Conservation (phyloP, 2,888 invertebrate species). For the Spatulosminthurus flaviceps region DNA sequence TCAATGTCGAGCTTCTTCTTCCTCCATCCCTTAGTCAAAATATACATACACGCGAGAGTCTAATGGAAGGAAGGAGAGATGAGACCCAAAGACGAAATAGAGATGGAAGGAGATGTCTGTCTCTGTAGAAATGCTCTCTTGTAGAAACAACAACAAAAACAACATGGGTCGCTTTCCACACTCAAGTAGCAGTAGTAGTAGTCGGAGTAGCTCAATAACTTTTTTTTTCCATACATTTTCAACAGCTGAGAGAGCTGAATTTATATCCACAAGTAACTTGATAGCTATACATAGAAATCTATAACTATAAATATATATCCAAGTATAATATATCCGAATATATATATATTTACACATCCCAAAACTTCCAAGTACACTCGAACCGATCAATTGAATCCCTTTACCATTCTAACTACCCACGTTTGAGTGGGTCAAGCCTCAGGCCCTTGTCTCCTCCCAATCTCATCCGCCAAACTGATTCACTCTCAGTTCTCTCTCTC, state of each 20-base stretch:
- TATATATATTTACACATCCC: too few species aligned
- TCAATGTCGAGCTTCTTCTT: slow-evolving; percentile 14
- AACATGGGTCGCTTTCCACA: background rate
- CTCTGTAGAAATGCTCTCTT: background rate
- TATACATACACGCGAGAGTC: slow-evolving; percentile 14
- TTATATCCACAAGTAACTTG: background rate
- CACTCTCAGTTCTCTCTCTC: slow-evolving; percentile 29
- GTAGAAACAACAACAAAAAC: background rate
- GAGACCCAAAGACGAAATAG: slow-evolving; percentile 3
- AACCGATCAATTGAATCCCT: slow-evolving; percentile 43
- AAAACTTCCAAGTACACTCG: slow-evolving; percentile 14
- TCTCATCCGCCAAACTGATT: slow-evolving; percentile 42
- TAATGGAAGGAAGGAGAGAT: slow-evolving; percentile 29
- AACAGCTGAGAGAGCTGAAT: background rate
- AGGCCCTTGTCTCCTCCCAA: slow-evolving; percentile 37
- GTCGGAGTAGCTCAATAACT: slow-evolving; percentile 1
- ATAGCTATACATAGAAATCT: background rate
- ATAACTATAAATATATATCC: background rate
- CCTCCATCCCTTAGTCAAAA: too few species aligned
- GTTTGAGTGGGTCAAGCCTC: slow-evolving; percentile 37
- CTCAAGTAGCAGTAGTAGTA: too few species aligned
- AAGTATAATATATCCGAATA: too few species aligned
- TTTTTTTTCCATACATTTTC: slow-evolving; percentile 18
- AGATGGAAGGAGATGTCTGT: slow-evolving; percentile 13
- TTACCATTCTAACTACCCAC: slow-evolving; percentile 28